Evolutionary conservation across 2,888 invertebrate genomes (phyloP).

Genomic region (Labia minor): DNA sequence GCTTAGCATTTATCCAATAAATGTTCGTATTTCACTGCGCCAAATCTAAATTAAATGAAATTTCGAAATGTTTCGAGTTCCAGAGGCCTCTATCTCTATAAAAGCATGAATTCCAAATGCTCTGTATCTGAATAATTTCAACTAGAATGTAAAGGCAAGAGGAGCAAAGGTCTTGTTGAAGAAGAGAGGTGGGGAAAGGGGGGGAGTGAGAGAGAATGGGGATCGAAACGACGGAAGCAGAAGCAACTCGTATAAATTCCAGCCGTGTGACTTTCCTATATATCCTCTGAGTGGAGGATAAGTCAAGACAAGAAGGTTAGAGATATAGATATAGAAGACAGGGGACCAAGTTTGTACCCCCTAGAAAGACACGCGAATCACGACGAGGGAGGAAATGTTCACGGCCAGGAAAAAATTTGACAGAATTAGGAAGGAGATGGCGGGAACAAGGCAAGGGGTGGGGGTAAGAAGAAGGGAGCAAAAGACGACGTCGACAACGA

Average conservation of each 20-base stretch:
- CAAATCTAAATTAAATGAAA: too few relatives aligned
- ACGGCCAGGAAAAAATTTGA: background rate
- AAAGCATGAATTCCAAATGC: too few relatives aligned
- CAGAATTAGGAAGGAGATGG: background rate
- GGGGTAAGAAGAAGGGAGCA: background rate
- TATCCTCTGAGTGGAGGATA: background rate
- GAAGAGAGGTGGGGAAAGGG: background rate
- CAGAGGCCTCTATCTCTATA: too few relatives aligned
- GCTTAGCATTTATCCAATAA: too few relatives aligned
- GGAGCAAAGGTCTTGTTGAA: background rate
- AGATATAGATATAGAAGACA: background rate
- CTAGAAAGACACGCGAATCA: slow-evolving; percentile 1
- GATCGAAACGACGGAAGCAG: slow-evolving; percentile 13
- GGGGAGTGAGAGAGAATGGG: background rate
- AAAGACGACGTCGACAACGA: background rate
- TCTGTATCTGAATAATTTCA: background rate
- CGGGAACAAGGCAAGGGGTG: background rate
- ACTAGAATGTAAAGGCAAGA: background rate
- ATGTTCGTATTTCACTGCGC: too few relatives aligned
- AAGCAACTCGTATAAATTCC: slow-evolving; percentile 13
- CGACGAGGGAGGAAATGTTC: background rate
- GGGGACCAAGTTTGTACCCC: slow-evolving; percentile 6
- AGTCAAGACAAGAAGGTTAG: slow-evolving; percentile 3
- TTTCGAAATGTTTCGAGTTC: too few relatives aligned
- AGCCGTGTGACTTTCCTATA: slow-evolving; percentile 8